A percentile compares a stretch with the other conserved stretches of the same genome.
phyloP scores from a whole-genome alignment of 2,797 vertebrate species.

The Malacoraja senta region DNA sequence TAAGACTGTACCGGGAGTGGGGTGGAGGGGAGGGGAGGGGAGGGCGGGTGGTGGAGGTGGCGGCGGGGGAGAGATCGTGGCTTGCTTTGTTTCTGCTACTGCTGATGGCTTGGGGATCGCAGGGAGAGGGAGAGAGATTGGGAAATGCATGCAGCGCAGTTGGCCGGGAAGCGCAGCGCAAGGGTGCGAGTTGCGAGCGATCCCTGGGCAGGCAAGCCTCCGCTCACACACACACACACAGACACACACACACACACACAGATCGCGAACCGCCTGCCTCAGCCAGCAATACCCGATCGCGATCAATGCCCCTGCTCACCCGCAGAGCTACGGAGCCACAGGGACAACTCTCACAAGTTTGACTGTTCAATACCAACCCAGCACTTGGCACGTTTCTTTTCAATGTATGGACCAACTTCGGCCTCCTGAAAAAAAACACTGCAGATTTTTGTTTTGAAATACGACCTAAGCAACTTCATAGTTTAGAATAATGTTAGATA shows the following conservation, averaged over 20 bases:
- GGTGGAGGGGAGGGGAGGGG: too few relatives aligned
- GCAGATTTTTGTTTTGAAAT: not conserved
- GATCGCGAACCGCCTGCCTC: slow-evolving; percentile 33
- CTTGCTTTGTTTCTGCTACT: slow-evolving; percentile 30
- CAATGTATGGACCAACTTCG: slow-evolving; percentile 25
- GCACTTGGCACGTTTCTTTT: not conserved
- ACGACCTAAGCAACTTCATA: not conserved
- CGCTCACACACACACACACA: not conserved
- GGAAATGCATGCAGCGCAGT: slow-evolving; percentile 14
- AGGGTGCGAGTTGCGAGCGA: not conserved
- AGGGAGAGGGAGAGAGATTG: not conserved
- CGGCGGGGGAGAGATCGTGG: slow-evolving; percentile 15
- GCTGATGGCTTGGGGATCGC: slow-evolving; percentile 13
- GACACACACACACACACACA: not conserved
- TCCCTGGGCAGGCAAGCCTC: not conserved
- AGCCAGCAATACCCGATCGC: not conserved
- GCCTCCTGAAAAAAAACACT: slow-evolving; percentile 13
- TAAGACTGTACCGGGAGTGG: slow-evolving; percentile 22
- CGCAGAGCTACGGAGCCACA: not conserved
- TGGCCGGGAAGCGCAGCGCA: slow-evolving; percentile 10
- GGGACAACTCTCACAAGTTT: slow-evolving; percentile 27
- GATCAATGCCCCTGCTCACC: slow-evolving; percentile 5
- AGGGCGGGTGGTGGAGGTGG: not conserved
- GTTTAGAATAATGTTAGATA: not conserved
- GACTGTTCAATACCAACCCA: not conserved